These are phyloP conservation scores for Borostomias antarcticus DNA, from an alignment of 2,797 vertebrate genomes.

Conservation along the genomic window DNA sequence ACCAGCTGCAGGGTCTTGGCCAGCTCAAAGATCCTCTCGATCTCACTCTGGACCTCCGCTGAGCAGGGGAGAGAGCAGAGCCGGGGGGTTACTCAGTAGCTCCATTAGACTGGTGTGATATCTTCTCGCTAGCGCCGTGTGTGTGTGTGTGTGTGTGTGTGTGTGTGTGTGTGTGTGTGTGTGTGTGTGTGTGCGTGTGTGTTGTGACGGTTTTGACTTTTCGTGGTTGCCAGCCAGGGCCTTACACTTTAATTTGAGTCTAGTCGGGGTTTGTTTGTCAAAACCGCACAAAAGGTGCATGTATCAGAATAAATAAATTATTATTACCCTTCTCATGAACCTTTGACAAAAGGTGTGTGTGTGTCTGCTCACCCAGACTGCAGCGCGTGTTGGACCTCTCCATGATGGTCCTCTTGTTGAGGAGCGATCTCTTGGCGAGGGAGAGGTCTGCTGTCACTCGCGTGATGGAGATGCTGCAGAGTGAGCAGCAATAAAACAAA, in stretches of 20 bases:
- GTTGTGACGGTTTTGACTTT: too few relatives aligned
- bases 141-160: not conserved
- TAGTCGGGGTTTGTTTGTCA: too few relatives aligned
- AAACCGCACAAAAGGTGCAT: too few relatives aligned
- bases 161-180: not conserved
- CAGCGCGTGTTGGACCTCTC: conserved; percentile 94
- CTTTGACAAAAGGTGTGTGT: too few relatives aligned
- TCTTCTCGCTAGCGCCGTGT: not conserved
- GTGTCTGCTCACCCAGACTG: conserved; percentile 84
- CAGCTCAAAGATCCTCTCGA: conserved; percentile 95
- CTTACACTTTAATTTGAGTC: too few relatives aligned
- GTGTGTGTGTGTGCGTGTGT: conserved; percentile 3
- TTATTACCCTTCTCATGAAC: too few relatives aligned
- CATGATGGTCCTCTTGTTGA: conserved; percentile 95
- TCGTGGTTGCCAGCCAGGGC: too few relatives aligned
- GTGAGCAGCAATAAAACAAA: too few relatives aligned
- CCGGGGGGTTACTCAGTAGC: not conserved
- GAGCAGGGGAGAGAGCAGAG: conserved; percentile 20
- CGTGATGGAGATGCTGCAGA: conserved; percentile 91
- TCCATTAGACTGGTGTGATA: not conserved
- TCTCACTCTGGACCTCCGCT: conserved; percentile 97
- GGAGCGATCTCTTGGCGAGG: conserved; percentile 92
- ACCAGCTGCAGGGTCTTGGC: conserved; percentile 96
- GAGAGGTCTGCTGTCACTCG: conserved; percentile 95
- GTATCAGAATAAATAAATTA: too few relatives aligned